These are phyloP conservation scores for Criorhina ranunculi DNA, from an alignment of 2,888 invertebrate genomes.

Conservation along the genomic window DNA sequence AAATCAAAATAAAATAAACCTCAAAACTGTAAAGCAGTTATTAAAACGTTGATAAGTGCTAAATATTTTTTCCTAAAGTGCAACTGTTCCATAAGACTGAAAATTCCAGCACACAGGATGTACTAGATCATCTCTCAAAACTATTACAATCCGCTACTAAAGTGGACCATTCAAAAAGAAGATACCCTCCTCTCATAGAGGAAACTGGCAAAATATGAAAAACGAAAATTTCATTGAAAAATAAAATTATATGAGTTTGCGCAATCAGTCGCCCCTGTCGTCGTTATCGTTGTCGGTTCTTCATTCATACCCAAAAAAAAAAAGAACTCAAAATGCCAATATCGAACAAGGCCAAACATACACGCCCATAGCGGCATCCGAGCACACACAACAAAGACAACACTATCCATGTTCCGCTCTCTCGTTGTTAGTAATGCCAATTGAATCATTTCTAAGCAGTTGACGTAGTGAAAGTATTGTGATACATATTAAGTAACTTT, in stretches of 20 bases:
- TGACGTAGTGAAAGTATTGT: too few relatives aligned
- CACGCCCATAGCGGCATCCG: conserved; percentile 58
- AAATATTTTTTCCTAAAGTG: conserved; percentile 2
- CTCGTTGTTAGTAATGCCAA: conserved; percentile 30
- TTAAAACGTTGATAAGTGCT: too few relatives aligned
- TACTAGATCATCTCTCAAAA: conserved; percentile 7
- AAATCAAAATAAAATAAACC: background rate
- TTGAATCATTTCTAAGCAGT: background rate
- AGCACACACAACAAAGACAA: conserved; percentile 56
- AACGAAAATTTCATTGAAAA: conserved; percentile 78
- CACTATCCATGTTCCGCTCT: conserved; percentile 33
- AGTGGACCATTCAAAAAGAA: conserved; percentile 38
- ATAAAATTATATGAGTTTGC: conserved; percentile 68
- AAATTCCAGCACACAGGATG: background rate
- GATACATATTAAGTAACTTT: too few relatives aligned
- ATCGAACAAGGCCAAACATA: conserved; percentile 75
- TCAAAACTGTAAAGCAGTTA: background rate
- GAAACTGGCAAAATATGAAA: conserved; percentile 57
- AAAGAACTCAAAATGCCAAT: conserved; percentile 50
- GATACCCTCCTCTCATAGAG: conserved; percentile 23
- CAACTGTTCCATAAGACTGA: background rate
- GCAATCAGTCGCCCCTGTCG: conserved; percentile 49
- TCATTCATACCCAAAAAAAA: conserved; percentile 61
- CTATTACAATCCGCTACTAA: conserved; percentile 35
- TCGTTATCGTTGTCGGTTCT: conserved; percentile 37